A percentile compares a stretch with the other conserved stretches of the same genome.
Conservation (phyloP, 2,888 invertebrate genomes). For the Conistra vaccinii region DNA sequence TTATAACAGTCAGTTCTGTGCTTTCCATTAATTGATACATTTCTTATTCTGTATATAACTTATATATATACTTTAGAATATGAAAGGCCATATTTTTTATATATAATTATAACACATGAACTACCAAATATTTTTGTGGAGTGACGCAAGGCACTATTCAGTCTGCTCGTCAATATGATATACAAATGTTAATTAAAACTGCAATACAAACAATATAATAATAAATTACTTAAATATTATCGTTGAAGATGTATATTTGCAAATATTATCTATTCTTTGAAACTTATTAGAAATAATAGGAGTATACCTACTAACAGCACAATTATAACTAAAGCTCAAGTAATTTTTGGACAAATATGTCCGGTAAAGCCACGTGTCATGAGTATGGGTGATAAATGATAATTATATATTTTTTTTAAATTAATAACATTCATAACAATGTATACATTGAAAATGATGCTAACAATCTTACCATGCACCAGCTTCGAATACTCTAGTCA, state of each 20-base stretch:
- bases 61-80: slow-evolving; percentile 2
- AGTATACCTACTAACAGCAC: slow-evolving; percentile 19
- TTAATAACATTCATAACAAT: background rate
- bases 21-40: background rate
- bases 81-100: background rate
- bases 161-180: slow-evolving; percentile 29
- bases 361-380: background rate
- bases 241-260: background rate
- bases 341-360: background rate
- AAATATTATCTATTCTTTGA: slow-evolving; percentile 1
- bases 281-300: background rate
- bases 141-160: slow-evolving; percentile 48
- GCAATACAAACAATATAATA: too few relatives aligned
- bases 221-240: slow-evolving; percentile 8
- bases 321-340: background rate
- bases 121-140: slow-evolving; percentile 16
- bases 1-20: slow-evolving; percentile 39
- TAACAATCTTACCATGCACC: background rate
- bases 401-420: too few relatives aligned
- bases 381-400: background rate
- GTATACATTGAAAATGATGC: background rate
- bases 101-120: background rate
- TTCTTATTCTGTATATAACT: background rate
- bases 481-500: background rate
- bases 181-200: background rate